Evolutionary conservation across 2,888 invertebrate species (phyloP).

Genomic region (Creontiades dilutus): DNA sequence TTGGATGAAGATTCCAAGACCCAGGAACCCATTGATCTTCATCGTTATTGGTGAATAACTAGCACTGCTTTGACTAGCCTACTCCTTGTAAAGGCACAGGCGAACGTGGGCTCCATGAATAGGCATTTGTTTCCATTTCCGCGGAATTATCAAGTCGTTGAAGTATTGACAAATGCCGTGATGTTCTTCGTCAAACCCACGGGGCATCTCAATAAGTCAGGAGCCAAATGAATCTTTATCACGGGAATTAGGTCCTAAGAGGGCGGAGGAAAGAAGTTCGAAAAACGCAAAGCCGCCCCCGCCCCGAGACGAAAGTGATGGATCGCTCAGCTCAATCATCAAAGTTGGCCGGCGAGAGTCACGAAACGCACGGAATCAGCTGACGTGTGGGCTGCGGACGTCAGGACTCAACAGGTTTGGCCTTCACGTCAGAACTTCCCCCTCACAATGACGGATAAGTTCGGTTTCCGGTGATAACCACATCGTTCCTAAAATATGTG

Average conservation of each 20-base stretch:
- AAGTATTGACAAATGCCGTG: no score
- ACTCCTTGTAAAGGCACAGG: no score
- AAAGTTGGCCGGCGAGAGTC: neutral
- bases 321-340: constrained; percentile 7
- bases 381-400: neutral
- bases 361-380: neutral
- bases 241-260: neutral
- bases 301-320: neutral
- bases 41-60: no score
- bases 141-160: no score
- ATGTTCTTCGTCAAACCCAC: neutral
- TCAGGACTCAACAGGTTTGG: neutral
- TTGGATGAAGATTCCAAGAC: no score
- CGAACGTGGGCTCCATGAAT: no score
- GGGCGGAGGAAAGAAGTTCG: neutral
- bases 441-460: neutral
- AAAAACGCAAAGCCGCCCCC: neutral
- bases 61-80: no score
- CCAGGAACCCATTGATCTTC: no score
- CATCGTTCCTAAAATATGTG: no score
- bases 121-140: no score
- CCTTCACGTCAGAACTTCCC: neutral
- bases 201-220: neutral
- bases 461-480: neutral
- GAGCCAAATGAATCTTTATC: neutral